Conservation (phyloP, 1,140 invertebrate species). For the Dufourea novaeangliae region DNA sequence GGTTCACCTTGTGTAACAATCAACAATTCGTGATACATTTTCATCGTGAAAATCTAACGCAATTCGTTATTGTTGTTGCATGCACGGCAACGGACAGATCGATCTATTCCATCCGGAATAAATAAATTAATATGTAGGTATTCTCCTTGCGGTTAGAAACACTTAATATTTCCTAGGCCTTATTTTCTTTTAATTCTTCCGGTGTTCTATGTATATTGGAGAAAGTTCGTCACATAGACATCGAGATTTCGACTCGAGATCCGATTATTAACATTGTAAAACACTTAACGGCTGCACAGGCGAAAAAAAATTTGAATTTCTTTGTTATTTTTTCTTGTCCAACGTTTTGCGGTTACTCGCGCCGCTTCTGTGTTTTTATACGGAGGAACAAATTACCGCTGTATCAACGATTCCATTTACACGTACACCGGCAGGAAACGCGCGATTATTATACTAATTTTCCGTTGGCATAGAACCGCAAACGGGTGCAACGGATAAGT, state of each 20-base stretch:
- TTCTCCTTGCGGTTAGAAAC: too few relatives aligned
- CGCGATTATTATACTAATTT: constrained; percentile 39
- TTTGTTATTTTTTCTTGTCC: background rate
- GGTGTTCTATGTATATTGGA: too few relatives aligned
- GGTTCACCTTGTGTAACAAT: background rate
- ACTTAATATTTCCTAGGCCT: too few relatives aligned
- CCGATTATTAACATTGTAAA: background rate
- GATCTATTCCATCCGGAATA: background rate
- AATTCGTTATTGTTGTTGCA: background rate
- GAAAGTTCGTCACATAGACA: too few relatives aligned
- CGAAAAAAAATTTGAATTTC: background rate
- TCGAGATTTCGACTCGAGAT: background rate
- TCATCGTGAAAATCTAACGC: background rate
- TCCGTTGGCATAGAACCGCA: background rate
- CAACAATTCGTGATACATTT: background rate
- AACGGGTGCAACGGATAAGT: background rate
- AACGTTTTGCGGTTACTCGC: background rate
- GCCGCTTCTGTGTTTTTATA: background rate
- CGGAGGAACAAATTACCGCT: constrained; percentile 1
- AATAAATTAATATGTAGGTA: too few relatives aligned
- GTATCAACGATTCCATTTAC: constrained; percentile 9
- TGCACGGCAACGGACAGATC: background rate
- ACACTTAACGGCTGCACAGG: background rate
- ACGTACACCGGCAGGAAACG: background rate
- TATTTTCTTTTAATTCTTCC: too few relatives aligned